These are phyloP conservation scores for Bolinopsis microptera DNA, from an alignment of 37 sponge, comb jelly and placozoan genomes.

Conservation along the genomic window DNA sequence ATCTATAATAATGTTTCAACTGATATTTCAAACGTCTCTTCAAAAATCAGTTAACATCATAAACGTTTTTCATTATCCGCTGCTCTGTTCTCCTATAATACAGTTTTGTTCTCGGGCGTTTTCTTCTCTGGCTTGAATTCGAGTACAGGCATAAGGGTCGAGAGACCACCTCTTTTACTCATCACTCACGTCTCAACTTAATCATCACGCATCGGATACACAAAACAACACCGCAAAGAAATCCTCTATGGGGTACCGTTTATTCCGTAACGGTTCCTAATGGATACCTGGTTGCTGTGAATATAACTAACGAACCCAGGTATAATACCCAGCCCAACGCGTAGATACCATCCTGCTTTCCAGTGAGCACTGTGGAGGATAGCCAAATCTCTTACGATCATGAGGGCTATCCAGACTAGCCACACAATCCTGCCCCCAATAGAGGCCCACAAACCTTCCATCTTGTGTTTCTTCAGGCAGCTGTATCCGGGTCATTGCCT, in stretches of 20 bases:
- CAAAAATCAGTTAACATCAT: too few relatives aligned
- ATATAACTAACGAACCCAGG: background rate
- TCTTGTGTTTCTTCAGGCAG: background rate
- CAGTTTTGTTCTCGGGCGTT: background rate
- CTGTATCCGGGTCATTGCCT: background rate
- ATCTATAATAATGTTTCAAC: too few relatives aligned
- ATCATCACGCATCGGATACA: constrained; percentile 43
- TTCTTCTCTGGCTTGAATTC: too few relatives aligned
- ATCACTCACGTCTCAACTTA: constrained; percentile 37
- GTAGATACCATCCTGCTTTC: background rate
- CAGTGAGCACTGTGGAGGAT: background rate
- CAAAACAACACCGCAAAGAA: constrained; percentile 38
- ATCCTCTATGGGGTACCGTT: constrained; percentile 58
- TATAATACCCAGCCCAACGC: constrained; percentile 46
- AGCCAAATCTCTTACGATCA: background rate
- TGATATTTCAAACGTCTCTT: too few relatives aligned
- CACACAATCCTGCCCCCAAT: background rate
- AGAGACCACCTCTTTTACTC: background rate
- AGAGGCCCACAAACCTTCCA: background rate
- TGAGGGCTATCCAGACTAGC: constrained; percentile 27
- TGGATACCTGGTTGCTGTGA: background rate
- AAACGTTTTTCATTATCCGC: too few relatives aligned
- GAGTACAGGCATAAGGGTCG: constrained; percentile 54
- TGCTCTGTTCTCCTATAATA: background rate
- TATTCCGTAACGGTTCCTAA: background rate